Conservation (phyloP, 1,140 invertebrate species). For the Drosophila fuyamai region DNA sequence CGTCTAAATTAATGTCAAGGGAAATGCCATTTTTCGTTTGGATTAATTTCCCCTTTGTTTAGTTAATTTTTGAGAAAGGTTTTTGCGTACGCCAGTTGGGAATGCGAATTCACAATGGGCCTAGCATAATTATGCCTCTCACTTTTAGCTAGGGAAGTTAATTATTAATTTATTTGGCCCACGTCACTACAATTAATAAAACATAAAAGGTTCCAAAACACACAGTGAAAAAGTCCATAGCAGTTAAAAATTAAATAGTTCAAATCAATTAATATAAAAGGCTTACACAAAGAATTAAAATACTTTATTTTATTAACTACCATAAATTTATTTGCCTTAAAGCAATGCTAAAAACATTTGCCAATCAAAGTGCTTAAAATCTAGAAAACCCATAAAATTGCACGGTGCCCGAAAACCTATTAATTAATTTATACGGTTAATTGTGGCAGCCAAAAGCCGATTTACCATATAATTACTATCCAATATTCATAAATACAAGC, state of each 20-base stretch:
- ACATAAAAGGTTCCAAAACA: not conserved
- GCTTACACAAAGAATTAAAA: too few relatives aligned
- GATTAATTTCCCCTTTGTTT: conserved; percentile 75
- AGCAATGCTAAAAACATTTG: not conserved
- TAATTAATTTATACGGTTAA: conserved; percentile 65
- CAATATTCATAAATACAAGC: conserved; percentile 58
- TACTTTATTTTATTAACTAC: too few relatives aligned
- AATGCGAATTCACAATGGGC: conserved; percentile 16
- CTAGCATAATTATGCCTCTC: conserved; percentile 10
- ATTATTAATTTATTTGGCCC: conserved; percentile 1
- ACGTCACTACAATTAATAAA: conserved; percentile 1
- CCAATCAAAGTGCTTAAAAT: conserved; percentile 9
- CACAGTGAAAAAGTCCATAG: not conserved
- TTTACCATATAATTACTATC: conserved; percentile 72
- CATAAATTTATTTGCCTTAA: too few relatives aligned
- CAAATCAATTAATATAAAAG: not conserved
- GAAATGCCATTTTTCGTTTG: conserved; percentile 67
- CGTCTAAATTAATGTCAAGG: conserved; percentile 72
- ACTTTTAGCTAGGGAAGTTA: not conserved
- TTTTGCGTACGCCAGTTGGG: conserved; percentile 18
- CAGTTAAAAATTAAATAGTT: not conserved
- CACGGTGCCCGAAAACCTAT: conserved; percentile 32
- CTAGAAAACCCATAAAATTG: conserved; percentile 15
- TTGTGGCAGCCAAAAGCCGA: conserved; percentile 59
- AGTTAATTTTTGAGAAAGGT: conserved; percentile 74